A percentile compares a stretch with the other conserved stretches of the same genome.
phyloP scores from a whole-genome alignment of 1,140 invertebrate genomes.

The Drosophila ohnishii region DNA sequence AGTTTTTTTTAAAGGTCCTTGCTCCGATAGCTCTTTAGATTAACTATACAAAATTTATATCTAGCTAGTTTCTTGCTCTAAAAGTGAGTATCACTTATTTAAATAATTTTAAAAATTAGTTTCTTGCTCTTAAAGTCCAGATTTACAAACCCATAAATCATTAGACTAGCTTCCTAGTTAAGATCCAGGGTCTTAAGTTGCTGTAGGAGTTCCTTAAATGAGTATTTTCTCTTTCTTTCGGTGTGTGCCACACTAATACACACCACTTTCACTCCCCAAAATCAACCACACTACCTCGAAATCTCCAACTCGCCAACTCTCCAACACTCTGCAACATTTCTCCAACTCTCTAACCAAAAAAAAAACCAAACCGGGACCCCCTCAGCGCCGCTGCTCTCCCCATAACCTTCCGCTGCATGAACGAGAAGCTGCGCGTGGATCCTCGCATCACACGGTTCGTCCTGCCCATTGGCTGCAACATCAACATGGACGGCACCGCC shows the following conservation, averaged over 20 bases:
- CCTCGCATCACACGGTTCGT: constrained; percentile 95
- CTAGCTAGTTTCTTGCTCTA: background rate
- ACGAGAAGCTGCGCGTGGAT: constrained; percentile 95
- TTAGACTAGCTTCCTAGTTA: background rate
- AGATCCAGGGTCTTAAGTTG: background rate
- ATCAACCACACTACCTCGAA: constrained; percentile 25
- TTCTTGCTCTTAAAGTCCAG: background rate
- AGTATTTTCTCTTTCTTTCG: constrained; percentile 77
- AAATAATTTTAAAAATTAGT: too few relatives aligned
- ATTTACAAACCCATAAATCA: background rate
- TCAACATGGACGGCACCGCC: constrained; percentile 98
- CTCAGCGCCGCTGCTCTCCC: constrained; percentile 95
- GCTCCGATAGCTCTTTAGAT: too few relatives aligned
- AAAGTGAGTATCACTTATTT: background rate
- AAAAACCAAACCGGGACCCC: constrained; percentile 13
- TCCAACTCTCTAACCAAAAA: constrained; percentile 16
- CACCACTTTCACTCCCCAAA: constrained; percentile 18
- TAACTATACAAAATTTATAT: background rate
- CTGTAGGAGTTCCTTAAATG: constrained; percentile 46
- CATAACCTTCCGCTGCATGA: constrained; percentile 96
- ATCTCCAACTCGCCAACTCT: background rate
- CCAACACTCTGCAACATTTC: background rate
- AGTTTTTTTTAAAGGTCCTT: too few relatives aligned
- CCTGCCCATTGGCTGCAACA: constrained; percentile 94
- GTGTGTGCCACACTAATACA: constrained; percentile 38